Conservation (phyloP, 2,113 vertebrate genomes). For the Recurvirostra avosetta region DNA sequence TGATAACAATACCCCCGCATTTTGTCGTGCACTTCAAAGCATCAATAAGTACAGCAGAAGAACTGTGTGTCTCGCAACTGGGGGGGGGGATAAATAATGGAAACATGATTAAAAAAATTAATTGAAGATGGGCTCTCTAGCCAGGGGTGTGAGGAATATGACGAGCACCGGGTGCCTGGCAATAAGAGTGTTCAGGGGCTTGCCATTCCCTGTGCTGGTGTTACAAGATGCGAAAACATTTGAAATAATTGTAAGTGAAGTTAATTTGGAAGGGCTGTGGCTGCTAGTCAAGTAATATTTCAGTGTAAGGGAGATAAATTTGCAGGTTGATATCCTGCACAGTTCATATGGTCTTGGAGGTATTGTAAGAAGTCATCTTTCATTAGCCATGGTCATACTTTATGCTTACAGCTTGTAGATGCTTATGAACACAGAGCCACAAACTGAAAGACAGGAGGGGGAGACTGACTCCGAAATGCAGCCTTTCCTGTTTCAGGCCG, state of each 20-base stretch:
- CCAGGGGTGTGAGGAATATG: not conserved
- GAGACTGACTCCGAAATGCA: not conserved
- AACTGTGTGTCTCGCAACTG: not conserved
- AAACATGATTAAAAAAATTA: not conserved
- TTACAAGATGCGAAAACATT: not conserved
- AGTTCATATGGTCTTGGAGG: not conserved
- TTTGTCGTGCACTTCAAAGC: not conserved
- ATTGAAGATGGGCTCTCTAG: not conserved
- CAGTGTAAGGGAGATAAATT: constrained; percentile 9
- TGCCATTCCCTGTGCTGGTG: not conserved
- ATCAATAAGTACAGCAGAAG: not conserved
- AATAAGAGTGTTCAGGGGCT: not conserved
- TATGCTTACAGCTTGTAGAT: not conserved
- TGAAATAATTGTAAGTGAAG: constrained; percentile 27
- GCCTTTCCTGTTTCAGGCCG: not conserved
- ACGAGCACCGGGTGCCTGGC: not conserved
- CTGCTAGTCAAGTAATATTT: constrained; percentile 23
- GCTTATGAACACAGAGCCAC: not conserved
- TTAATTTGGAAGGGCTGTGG: not conserved
- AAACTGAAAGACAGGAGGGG: not conserved
- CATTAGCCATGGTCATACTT: not conserved
- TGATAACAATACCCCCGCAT: accelerated
- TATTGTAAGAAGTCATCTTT: constrained; percentile 38
- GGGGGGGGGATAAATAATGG: not conserved
- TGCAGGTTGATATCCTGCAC: not conserved